Percentiles rank a stretch among this genome's conserved stretches.
phyloP scores from a whole-genome alignment of 2,888 invertebrate species.

The Athalia cordata region DNA sequence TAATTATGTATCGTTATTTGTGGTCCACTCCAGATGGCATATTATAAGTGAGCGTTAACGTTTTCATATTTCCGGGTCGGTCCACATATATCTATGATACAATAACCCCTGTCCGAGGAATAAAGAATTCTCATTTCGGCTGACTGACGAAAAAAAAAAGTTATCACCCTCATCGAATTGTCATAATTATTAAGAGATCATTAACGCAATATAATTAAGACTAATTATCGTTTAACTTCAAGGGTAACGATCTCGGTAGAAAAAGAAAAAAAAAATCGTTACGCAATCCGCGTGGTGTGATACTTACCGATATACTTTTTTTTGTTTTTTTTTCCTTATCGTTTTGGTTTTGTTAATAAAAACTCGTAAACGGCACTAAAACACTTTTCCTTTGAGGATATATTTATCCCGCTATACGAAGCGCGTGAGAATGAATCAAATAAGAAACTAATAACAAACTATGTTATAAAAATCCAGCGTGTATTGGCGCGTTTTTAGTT shows the following conservation, averaged over 20 bases:
- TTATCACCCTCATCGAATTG: background rate
- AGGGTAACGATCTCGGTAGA: too few species aligned
- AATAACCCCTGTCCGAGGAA: too few species aligned
- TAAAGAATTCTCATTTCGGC: too few species aligned
- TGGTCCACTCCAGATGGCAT: constrained; percentile 1
- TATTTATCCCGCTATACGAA: background rate
- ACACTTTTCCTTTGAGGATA: constrained; percentile 2
- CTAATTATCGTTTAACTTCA: too few species aligned
- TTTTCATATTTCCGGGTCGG: constrained; percentile 12
- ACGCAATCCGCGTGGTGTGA: constrained; percentile 16
- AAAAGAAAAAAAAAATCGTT: background rate
- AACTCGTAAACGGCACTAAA: background rate
- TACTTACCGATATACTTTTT: constrained; percentile 31
- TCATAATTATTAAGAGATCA: too few species aligned
- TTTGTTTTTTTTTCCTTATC: too few species aligned
- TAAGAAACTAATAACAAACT: too few species aligned
- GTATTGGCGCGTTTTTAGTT: constrained; percentile 14
- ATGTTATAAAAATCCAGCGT: constrained; percentile 17
- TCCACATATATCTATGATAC: background rate
- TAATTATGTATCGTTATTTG: constrained; percentile 32
- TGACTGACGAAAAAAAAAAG: background rate
- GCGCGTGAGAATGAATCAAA: too few species aligned
- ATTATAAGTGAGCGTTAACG: constrained; percentile 5
- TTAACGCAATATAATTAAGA: too few species aligned
- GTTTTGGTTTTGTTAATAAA: background rate